Conservation (phyloP, 1,140 invertebrate genomes). For the Eriosoma lanigerum region DNA sequence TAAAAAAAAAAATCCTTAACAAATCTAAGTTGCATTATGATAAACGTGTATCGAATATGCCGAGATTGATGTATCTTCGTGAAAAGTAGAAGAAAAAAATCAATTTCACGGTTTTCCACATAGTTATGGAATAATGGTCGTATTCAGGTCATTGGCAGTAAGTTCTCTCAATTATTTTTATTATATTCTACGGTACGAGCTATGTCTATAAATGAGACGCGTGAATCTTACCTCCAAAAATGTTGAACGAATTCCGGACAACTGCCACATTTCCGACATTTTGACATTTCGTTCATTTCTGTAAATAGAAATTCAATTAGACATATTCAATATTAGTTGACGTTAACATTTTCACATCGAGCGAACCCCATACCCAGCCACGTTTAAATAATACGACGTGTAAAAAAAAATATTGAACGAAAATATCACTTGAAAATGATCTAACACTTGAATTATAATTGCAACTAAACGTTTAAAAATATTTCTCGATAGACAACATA, state of each 20-base stretch:
- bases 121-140: not conserved
- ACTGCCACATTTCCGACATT: slow-evolving; percentile 28
- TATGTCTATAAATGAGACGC: not conserved
- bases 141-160: slow-evolving; percentile 47
- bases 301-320: slow-evolving; percentile 30
- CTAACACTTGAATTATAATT: too few relatives aligned
- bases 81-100: slow-evolving; percentile 16
- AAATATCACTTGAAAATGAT: too few relatives aligned
- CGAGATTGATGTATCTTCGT: slow-evolving; percentile 15
- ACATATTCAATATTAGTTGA: too few relatives aligned
- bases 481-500: too few relatives aligned
- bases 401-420: too few relatives aligned
- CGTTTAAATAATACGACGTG: too few relatives aligned
- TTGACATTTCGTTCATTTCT: slow-evolving; percentile 12
- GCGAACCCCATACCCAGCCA: too few relatives aligned
- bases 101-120: slow-evolving; percentile 46
- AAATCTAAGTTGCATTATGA: slow-evolving; percentile 30
- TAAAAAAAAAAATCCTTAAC: slow-evolving; percentile 1
- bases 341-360: too few relatives aligned
- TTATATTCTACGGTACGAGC: not conserved
- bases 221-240: slow-evolving; percentile 47
- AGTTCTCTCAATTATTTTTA: slow-evolving; percentile 22
- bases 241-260: slow-evolving; percentile 47
- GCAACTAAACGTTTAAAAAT: too few relatives aligned
- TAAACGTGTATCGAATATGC: slow-evolving; percentile 38